phyloP scores from a whole-genome alignment of 2,113 vertebrate genomes.

The Galemys pyrenaicus region DNA sequence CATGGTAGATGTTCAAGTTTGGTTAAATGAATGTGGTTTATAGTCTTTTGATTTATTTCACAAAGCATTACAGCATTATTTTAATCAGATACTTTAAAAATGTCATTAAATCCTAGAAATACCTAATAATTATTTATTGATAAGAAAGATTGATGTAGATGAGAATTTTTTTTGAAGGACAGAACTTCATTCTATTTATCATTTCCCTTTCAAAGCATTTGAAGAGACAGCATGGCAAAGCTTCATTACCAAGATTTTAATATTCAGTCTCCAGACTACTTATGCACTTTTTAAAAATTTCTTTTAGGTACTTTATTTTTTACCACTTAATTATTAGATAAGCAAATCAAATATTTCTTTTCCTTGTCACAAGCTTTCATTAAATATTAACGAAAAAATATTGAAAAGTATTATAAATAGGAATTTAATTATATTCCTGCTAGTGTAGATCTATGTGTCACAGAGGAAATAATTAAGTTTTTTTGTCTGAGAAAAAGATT shows the following conservation, averaged over 20 bases:
- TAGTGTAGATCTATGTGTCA: background rate
- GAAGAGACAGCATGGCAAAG: background rate
- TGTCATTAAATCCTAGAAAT: background rate
- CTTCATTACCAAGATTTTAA: background rate
- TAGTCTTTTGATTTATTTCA: conserved; percentile 32
- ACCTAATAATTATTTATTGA: background rate
- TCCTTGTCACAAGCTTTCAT: background rate
- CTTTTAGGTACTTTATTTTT: background rate
- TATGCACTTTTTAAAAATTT: background rate
- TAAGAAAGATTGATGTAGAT: background rate
- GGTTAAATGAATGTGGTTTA: background rate
- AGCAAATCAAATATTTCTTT: conserved; percentile 13
- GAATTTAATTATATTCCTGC: background rate
- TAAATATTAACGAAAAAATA: background rate
- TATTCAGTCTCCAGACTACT: background rate
- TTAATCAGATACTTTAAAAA: background rate
- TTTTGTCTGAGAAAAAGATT: background rate
- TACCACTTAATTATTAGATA: background rate
- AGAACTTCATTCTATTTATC: background rate
- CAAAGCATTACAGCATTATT: background rate
- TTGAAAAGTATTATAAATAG: background rate
- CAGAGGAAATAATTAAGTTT: background rate
- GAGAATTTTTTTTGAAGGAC: background rate
- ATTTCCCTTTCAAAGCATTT: background rate
- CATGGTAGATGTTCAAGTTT: background rate